These are phyloP conservation scores for Hirudo medicinalis DNA, from an alignment of 1,140 invertebrate species.

Conservation along the genomic window DNA sequence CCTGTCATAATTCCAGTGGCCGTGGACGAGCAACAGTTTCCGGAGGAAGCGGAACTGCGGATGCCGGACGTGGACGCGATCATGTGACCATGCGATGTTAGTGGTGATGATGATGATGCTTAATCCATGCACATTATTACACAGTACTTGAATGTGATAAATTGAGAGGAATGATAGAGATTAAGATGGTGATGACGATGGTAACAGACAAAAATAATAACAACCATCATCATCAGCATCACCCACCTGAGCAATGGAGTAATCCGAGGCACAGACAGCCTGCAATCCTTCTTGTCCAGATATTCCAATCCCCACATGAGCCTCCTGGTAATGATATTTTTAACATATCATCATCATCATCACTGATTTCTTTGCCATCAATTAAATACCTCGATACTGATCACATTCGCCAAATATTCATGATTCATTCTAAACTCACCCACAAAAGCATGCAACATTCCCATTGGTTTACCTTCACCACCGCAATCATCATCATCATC, in stretches of 20 bases:
- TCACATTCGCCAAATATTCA: too few species aligned
- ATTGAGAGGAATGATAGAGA: too few species aligned
- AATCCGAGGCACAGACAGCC: conserved; percentile 93
- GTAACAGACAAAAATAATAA: not conserved
- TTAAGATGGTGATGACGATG: too few species aligned
- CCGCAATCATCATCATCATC: conserved; percentile 12
- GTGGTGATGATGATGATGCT: too few species aligned
- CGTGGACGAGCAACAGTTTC: conserved; percentile 80
- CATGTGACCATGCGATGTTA: too few species aligned
- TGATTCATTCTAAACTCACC: not conserved
- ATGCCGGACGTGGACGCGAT: not conserved
- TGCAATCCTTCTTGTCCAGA: conserved; percentile 95
- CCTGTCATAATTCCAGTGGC: conserved; percentile 92
- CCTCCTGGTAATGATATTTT: conserved; percentile 35
- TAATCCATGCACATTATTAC: too few species aligned
- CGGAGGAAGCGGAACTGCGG: conserved; percentile 60
- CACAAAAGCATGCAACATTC: not conserved
- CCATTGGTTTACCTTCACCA: not conserved
- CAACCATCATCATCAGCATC: conserved; percentile 47
- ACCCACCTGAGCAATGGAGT: conserved; percentile 55
- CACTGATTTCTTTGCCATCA: too few species aligned
- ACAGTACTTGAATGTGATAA: too few species aligned
- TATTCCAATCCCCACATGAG: conserved; percentile 77
- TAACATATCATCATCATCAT: not conserved
- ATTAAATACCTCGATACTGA: too few species aligned